These are phyloP conservation scores for Ploceus nigricollis DNA, from an alignment of 2,113 vertebrate genomes.

Conservation along the genomic window DNA sequence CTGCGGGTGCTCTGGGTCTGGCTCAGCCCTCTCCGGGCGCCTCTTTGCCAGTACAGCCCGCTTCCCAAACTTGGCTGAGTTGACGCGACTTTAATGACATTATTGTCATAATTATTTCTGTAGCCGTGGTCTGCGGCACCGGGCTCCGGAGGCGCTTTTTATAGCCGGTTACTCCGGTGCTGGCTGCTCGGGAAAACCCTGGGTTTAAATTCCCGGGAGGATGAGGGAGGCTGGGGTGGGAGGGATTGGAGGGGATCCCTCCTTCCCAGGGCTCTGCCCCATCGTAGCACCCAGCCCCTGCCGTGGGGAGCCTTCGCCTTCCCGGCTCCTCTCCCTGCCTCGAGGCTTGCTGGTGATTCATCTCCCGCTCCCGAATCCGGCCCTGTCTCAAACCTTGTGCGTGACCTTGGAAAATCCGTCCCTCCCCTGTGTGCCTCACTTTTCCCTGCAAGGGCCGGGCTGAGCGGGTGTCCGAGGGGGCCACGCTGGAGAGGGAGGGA, in stretches of 20 bases:
- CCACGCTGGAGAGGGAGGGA: background rate
- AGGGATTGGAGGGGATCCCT: conserved; percentile 23
- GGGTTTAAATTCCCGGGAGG: conserved; percentile 38
- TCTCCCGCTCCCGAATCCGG: background rate
- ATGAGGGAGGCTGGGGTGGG: background rate
- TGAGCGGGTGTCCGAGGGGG: background rate
- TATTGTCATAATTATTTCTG: background rate
- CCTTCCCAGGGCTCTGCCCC: background rate
- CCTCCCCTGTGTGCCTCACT: background rate
- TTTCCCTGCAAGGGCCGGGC: background rate
- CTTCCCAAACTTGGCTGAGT: background rate
- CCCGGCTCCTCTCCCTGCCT: background rate
- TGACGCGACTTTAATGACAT: background rate
- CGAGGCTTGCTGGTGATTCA: fast-evolving
- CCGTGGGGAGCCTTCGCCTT: background rate
- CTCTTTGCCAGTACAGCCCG: background rate
- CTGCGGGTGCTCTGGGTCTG: too few relatives aligned
- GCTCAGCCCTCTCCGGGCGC: background rate
- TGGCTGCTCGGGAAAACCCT: background rate
- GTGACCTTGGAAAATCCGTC: conserved; percentile 37
- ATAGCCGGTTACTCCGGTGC: background rate
- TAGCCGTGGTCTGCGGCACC: background rate
- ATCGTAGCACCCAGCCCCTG: background rate
- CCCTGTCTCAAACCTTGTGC: conserved; percentile 24
- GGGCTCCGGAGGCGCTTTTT: background rate